A percentile compares a stretch with the other conserved stretches of the same genome.
phyloP scores from a whole-genome alignment of 2,888 invertebrate genomes.

The Hybos culiciformis region DNA sequence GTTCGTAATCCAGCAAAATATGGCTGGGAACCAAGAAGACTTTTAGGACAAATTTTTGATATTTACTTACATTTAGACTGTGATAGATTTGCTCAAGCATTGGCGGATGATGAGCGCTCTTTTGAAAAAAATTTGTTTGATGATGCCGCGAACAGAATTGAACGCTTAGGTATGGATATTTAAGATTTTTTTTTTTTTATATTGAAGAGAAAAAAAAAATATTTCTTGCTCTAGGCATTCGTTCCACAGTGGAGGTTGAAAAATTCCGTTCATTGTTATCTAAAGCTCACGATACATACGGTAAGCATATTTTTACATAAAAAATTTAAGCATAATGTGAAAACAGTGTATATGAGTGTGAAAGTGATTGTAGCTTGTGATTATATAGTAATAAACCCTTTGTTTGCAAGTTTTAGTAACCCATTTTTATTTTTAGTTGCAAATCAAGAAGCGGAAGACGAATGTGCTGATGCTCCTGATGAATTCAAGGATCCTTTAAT shows the following conservation, averaged over 20 bases:
- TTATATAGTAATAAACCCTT: not conserved
- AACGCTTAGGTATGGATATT: no score
- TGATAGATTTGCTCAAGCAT: slow-evolving; percentile 76
- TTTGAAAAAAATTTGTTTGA: slow-evolving; percentile 87
- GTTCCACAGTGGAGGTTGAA: slow-evolving; percentile 71
- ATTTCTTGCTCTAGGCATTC: no score
- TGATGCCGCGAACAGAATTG: slow-evolving; percentile 73
- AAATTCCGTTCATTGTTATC: slow-evolving; percentile 66
- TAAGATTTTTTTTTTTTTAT: no score
- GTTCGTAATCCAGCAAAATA: slow-evolving; percentile 89
- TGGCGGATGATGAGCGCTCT: slow-evolving; percentile 94
- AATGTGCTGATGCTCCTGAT: slow-evolving; percentile 90
- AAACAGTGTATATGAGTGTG: not conserved
- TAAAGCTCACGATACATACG: slow-evolving; percentile 62
- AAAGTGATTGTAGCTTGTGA: not conserved
- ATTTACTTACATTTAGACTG: slow-evolving; percentile 95
- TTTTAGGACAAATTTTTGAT: slow-evolving; percentile 84
- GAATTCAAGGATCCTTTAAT: slow-evolving; percentile 94
- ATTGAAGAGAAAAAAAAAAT: no score
- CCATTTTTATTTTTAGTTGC: slow-evolving; percentile 36
- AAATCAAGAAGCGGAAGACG: slow-evolving; percentile 79
- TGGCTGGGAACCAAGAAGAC: slow-evolving; percentile 89
- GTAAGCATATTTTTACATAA: slow-evolving; percentile 24
- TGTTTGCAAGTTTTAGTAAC: not conserved
- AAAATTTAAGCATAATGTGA: not conserved